These are phyloP conservation scores for Leptinotarsa lineolata DNA, from an alignment of 1,140 invertebrate species.

Conservation along the genomic window DNA sequence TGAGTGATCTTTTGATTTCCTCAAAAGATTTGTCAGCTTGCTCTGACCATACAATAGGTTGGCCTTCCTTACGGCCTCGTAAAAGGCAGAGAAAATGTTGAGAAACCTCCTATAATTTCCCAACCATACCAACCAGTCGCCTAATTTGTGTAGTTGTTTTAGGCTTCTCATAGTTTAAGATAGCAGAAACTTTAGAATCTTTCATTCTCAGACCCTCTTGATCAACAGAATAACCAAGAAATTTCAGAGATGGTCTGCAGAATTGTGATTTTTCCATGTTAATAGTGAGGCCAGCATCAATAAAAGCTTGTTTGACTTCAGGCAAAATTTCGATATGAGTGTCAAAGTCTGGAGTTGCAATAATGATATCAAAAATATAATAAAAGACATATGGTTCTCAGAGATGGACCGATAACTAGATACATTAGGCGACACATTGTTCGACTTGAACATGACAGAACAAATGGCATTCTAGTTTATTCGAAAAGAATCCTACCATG, in stretches of 20 bases:
- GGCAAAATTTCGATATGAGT: conserved; percentile 22
- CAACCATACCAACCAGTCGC: conserved; percentile 21
- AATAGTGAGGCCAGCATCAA: neutral
- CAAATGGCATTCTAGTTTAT: too few species aligned
- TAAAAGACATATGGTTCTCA: too few species aligned
- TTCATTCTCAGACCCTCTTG: neutral
- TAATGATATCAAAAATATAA: conserved; percentile 51
- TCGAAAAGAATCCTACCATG: too few species aligned
- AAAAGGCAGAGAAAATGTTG: conserved; percentile 11
- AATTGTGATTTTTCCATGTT: conserved; percentile 19
- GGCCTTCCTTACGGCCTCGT: conserved; percentile 21
- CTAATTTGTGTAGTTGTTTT: too few species aligned
- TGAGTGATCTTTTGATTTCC: neutral
- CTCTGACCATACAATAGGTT: neutral
- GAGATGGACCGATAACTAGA: too few species aligned
- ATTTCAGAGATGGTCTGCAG: too few species aligned
- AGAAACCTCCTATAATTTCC: conserved; percentile 31
- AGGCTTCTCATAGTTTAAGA: too few species aligned
- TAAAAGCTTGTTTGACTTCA: neutral
- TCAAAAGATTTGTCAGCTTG: conserved; percentile 4
- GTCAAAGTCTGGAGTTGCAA: conserved; percentile 32
- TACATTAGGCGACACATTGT: too few species aligned
- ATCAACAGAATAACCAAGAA: conserved; percentile 19
- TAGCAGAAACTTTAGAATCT: conserved; percentile 29
- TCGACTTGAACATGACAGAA: too few species aligned